Evolutionary conservation across 2,888 invertebrate genomes (phyloP).

Genomic region (Drosophila pseudotalamancana): DNA sequence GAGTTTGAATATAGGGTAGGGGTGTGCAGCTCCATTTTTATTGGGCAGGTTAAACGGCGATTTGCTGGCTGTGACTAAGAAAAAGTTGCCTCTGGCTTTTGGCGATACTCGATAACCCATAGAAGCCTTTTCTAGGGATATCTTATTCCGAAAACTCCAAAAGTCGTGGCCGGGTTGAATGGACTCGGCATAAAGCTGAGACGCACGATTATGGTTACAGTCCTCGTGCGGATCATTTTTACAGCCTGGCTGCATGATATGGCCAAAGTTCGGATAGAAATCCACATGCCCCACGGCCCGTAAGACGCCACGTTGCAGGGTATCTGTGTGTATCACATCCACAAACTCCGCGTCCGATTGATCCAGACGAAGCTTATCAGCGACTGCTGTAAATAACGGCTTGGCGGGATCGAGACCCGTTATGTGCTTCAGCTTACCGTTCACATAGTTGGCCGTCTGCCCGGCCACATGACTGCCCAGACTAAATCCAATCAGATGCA

Average conservation of each 20-base stretch:
- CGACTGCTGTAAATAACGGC: conserved; percentile 86
- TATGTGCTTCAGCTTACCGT: conserved; percentile 85
- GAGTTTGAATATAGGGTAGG: too few species aligned
- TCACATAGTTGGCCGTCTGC: conserved; percentile 84
- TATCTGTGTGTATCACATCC: conserved; percentile 88
- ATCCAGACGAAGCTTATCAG: conserved; percentile 85
- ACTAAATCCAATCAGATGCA: conserved; percentile 88
- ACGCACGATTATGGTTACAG: conserved; percentile 87
- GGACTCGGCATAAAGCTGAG: conserved; percentile 87
- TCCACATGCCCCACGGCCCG: conserved; percentile 85
- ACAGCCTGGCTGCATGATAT: conserved; percentile 85
- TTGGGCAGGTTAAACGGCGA: conserved; percentile 52
- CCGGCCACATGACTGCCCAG: conserved; percentile 87
- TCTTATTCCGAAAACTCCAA: conserved; percentile 84
- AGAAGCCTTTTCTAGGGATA: conserved; percentile 80
- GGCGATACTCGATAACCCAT: conserved; percentile 85
- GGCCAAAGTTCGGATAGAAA: conserved; percentile 86
- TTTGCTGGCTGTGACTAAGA: conserved; percentile 76
- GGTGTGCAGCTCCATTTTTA: too few species aligned
- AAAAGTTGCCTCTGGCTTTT: conserved; percentile 84
- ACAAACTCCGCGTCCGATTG: conserved; percentile 86
- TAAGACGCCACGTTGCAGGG: conserved; percentile 85
- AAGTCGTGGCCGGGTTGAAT: conserved; percentile 84
- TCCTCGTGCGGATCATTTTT: too few species aligned
- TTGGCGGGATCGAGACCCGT: conserved; percentile 88